Evolutionary conservation across 2,113 vertebrate species (phyloP).

Genomic region (Cygnus buccinator): DNA sequence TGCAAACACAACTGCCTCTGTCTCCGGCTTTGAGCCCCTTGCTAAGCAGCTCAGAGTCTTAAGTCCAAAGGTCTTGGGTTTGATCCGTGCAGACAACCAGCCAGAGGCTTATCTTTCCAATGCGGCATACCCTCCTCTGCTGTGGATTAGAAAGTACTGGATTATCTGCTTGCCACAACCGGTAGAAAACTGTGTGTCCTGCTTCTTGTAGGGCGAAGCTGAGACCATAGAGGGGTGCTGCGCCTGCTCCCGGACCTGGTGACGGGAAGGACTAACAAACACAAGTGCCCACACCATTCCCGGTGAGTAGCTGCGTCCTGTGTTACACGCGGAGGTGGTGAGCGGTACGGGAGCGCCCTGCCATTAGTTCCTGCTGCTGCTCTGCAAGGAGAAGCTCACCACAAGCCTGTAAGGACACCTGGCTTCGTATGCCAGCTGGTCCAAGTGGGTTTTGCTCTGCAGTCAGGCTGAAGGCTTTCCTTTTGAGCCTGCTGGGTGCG

Average conservation of each 20-base stretch:
- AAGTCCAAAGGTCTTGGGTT: background rate
- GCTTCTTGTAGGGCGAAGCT: conserved; percentile 53
- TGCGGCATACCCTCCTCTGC: background rate
- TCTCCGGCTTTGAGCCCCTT: background rate
- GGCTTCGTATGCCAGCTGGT: too few relatives aligned
- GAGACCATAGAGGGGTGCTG: background rate
- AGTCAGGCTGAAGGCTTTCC: background rate
- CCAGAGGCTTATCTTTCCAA: background rate
- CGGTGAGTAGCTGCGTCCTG: background rate
- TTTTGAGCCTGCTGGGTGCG: background rate
- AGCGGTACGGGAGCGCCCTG: background rate
- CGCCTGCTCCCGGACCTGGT: background rate
- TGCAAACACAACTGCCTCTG: background rate
- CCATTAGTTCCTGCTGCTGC: background rate
- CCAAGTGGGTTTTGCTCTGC: fast-evolving
- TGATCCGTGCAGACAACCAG: conserved; percentile 19
- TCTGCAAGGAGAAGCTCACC: fast-evolving
- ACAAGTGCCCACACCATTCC: background rate
- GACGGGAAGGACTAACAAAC: background rate
- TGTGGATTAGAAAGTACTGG: background rate
- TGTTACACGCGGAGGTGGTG: fast-evolving
- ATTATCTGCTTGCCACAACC: conserved; percentile 7
- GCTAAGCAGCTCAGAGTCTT: conserved; percentile 49
- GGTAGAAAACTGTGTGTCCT: conserved; percentile 13
- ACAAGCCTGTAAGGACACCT: too few relatives aligned